Percentiles rank a stretch among this genome's conserved stretches.
These are phyloP conservation scores for Gobio gobio DNA, from an alignment of 2,113 vertebrate genomes.

Conservation along the genomic window DNA sequence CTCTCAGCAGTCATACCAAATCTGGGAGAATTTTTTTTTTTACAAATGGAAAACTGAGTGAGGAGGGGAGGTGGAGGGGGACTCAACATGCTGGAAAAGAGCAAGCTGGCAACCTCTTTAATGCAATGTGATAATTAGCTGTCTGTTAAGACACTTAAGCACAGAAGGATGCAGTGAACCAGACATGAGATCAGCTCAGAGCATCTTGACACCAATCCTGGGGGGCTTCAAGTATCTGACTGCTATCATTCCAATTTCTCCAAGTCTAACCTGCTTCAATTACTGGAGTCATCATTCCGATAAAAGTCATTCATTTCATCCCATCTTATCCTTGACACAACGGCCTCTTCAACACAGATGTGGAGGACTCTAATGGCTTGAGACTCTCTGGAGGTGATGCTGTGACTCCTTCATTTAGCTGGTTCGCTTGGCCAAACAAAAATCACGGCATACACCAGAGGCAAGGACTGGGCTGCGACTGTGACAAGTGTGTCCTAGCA, in stretches of 20 bases:
- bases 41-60: not conserved
- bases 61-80: not conserved
- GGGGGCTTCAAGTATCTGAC: conserved; percentile 26
- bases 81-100: not conserved
- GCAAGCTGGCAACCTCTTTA: conserved; percentile 33
- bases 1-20: not conserved
- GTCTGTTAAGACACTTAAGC: conserved; percentile 22
- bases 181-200: conserved; percentile 12
- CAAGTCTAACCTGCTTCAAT: conserved; percentile 25
- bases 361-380: not conserved
- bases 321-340: conserved; percentile 14
- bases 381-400: not conserved
- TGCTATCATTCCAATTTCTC: conserved; percentile 28
- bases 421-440: not conserved
- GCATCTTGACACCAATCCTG: conserved; percentile 36
- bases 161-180: conserved; percentile 37
- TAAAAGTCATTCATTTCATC: conserved; percentile 21
- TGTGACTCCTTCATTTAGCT: not conserved
- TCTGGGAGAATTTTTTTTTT: not conserved
- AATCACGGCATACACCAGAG: not conserved
- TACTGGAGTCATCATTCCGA: conserved; percentile 9
- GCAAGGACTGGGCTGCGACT: not conserved
- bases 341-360: not conserved
- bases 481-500: not conserved
- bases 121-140: conserved; percentile 37